Evolutionary conservation across 2,797 vertebrate genomes (phyloP), one percentile per base, ranked within the genome.

Genomic region (Rhincodon typus): DNA sequence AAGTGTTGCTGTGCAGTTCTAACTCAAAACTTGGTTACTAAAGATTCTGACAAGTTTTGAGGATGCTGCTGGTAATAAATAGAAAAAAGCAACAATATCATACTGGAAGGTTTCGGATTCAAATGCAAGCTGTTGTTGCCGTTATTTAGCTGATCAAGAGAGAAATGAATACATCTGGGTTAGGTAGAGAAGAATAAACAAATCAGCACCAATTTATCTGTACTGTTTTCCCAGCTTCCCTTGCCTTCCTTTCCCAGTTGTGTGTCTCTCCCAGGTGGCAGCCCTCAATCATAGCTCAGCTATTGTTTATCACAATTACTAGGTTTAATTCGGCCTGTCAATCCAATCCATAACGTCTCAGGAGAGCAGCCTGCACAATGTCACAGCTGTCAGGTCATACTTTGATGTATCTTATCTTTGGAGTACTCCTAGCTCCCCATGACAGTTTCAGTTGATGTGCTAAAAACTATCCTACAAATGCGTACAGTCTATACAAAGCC

Each of bases 271-370:
- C 97, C 97, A 97, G 97, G 97, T 97, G 97, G 96, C 94, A 96
- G 97, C 96, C 96, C 96, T 97, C 97, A 96, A 96, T 96, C 96
- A 96, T 96, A 95, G 97, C 97, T 62, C 70, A 82, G 6, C 96
- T 96, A 96, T 97, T 97, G 97, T 98, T 97, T 97, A 96, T 96
- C 82, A 96, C 96, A 97, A 96, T 97, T 97, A 97, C 94, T 96
- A 17, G 97, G 97, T 96, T 97, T 97, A 98, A 98, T 98, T 97
- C 97, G 96, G 96, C 96, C 97, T 97, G 98, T 97, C 98, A 97
- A 95, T 97, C 96, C 96, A 67, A 96, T 88, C 97, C 4, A 97
- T 97, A 97, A 97, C 97, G 96, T 97, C 97, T 97, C 93, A 95
- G 96, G 97, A 97, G 96, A 97, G 97, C 97, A 97, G 97, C 97